phyloP scores from a whole-genome alignment of 92 coral and sea anemone genomes.

The Siderastrea siderea region DNA sequence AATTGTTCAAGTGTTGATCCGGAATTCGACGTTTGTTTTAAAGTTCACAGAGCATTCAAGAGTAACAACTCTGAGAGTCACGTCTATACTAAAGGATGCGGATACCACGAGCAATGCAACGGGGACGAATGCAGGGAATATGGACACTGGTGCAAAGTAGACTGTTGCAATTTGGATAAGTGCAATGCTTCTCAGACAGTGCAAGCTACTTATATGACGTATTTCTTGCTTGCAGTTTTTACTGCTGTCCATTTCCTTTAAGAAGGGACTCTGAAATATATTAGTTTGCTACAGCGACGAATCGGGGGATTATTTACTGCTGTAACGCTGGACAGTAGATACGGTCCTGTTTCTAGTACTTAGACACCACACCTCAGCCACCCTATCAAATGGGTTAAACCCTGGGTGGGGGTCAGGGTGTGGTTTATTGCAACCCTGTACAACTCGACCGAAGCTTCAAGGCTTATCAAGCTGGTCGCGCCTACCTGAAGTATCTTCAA shows the following conservation, averaged over 20 bases:
- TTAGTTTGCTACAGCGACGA: no score
- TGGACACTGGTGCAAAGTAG: slow-evolving; percentile 19
- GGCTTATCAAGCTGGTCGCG: no score
- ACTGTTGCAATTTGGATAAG: slow-evolving; percentile 6
- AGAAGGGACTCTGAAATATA: background rate
- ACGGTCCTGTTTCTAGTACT: no score
- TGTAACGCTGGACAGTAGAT: no score
- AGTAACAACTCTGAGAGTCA: background rate
- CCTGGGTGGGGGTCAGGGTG: no score
- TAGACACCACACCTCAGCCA: no score
- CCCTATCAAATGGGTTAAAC: no score
- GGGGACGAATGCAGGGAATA: background rate
- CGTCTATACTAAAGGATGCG: slow-evolving; percentile 6
- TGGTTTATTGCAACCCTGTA: no score
- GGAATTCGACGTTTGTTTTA: slow-evolving; percentile 3
- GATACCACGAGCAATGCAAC: background rate
- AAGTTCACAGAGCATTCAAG: slow-evolving; percentile 1
- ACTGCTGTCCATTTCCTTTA: background rate
- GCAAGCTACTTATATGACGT: background rate
- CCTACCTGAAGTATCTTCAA: no score
- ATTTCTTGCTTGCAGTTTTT: background rate
- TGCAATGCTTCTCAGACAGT: slow-evolving; percentile 2
- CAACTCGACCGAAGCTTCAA: no score
- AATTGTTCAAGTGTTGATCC: background rate
- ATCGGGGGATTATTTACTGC: no score